Base-by-base conservation (phyloP, 2,797 vertebrate species). In the Limosa lapponica region DNA sequence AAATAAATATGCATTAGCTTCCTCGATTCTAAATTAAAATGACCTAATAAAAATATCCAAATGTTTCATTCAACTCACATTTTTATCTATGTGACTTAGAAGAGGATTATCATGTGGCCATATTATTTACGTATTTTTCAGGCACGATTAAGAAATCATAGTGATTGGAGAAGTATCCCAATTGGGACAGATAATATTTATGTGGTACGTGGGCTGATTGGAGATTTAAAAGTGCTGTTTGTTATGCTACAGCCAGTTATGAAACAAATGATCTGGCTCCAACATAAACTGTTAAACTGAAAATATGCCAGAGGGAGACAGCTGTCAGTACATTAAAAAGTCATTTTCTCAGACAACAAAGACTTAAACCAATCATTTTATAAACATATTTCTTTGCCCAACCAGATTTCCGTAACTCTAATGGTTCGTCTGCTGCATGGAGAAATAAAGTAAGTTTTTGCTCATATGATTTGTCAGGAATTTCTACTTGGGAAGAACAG, bases 321-420 rank as follows among this genome's bases (percentile, higher is more conserved):
- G 97, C 97, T 98, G 97, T 96, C 97, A 98, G 94, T 96, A 97
- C 95, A 98, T 98, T 97, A 97, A 97, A 97, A 98, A 98, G 95
- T 95, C 61, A 97, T 97, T 97, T 98, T 96, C 95, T 96, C 94
- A 96, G 92, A 96, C 95, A 98, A 97, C 95, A 96, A 96, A 84
- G 96, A 97, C 96, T 97, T 86, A 96, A 97, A 96, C 96, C 97
- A 97, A 98, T 97, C 85, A 97, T 95, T 97, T 98, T 97, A 97
- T 95, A 94, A 97, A 97, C 95, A 96, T 97, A 97, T 98, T 98
- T 97, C 97, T 98, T 98, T 96, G 90, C 91, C 97, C 95, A 97
- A 97, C 88, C 97, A 97, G 97, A 97, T 98, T 97, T 98, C 93
- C 43, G 28, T 97, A 97, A 97, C 93, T 96, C 83, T 97, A 95